Evolutionary conservation across 1,140 invertebrate genomes (phyloP), one percentile per base, ranked within the genome.

Genomic region (Xylocopa sonorina): DNA sequence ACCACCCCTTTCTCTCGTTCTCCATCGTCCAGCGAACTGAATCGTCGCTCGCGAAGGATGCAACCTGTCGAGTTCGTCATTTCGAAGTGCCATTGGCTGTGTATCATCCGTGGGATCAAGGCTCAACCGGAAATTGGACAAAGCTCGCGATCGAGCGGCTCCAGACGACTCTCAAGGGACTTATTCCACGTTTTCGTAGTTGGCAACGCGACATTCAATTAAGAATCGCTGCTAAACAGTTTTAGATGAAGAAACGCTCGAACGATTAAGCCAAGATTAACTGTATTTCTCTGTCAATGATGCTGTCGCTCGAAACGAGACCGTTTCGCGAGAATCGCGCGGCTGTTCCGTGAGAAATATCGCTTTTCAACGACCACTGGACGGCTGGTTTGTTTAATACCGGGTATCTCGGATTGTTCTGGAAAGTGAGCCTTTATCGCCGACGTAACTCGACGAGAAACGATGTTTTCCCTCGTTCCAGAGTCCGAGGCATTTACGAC

Each of bases 351-450:
- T 7, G n/a, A 16, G 14, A 9, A 2, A 29, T 3, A 0, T 27
- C 1, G 1, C 3, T 0, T 38, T 41, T 34, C 0, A 38, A n/a
- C n/a, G 12, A 62, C 3, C 7, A 6, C 57, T 34, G 32, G 2
- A 0, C 5, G n/a, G 6, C 2, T 68, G 46, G n/a, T 9, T 68
- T 51, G n/a, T 68, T 68, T 51, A 24, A 50, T 51, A 51, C 34
- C 14, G 12, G 21, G 6, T 0, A 9, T 3, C n/a, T n/a, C 32
- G 21, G 18, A 68, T 53, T 16, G 14, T 68, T 51, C 1, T 14
- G 32, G 5, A 34, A 68, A 67, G 64, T 67, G 51, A 68, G 29
- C 34, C 64, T 68, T 68, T 68, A n/a, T 34, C 29, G 48, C 2
- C 1, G 29, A 1, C 21, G 27, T 38, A 64, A 50, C 58, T 60